phyloP scores from a whole-genome alignment of 2,888 invertebrate species.

The Troides oblongomaculatus region DNA sequence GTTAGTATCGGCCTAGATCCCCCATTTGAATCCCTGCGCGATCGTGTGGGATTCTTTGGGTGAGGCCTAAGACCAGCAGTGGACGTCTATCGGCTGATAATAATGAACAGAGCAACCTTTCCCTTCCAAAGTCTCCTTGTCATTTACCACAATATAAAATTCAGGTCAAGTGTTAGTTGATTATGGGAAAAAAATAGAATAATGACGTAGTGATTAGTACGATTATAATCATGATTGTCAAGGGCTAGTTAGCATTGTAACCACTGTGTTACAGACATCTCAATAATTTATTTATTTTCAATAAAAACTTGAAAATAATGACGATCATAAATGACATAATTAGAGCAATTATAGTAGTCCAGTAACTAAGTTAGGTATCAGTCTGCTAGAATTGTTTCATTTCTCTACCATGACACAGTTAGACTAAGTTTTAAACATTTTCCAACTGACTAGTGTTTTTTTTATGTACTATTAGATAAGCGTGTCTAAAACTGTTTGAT shows the following conservation, averaged over 20 bases:
- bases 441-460: background rate
- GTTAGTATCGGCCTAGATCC: no score
- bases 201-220: background rate
- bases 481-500: conserved; percentile 8
- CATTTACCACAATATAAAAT: no score
- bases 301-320: background rate
- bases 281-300: background rate
- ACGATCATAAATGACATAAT: background rate
- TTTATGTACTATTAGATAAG: conserved; percentile 6
- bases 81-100: no score
- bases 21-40: no score
- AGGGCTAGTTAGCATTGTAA: background rate
- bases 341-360: background rate
- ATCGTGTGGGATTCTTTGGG: no score
- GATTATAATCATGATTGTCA: background rate
- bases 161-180: no score
- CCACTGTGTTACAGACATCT: background rate
- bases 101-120: no score
- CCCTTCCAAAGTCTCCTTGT: no score
- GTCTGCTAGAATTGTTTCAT: conserved; percentile 14
- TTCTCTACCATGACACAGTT: conserved; percentile 12
- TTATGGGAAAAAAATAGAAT: background rate
- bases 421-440: conserved; percentile 9
- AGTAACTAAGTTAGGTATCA: conserved; percentile 11
- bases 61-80: no score